Base-by-base conservation (phyloP, 2,797 vertebrate genomes). In the Percopsis omiscomaycus region DNA sequence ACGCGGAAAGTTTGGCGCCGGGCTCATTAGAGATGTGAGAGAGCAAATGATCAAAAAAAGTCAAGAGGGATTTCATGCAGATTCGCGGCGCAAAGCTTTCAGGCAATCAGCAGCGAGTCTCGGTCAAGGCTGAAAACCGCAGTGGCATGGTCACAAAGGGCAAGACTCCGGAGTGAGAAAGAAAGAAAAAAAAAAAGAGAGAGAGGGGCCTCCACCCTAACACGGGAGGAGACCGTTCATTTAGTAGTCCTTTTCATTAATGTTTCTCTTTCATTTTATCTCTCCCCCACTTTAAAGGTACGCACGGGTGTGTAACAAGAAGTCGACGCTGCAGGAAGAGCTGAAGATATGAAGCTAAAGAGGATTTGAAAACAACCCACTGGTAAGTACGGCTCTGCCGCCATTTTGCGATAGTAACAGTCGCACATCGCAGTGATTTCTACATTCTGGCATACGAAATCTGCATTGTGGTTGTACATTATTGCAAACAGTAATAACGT, bases 321-420 rank as follows among this genome's bases (percentile, higher is more conserved):
- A 70, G 70, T 64, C 72, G 65, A 75, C 14, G 72, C 68, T 63
- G 61, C 79, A 75, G 80, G 76, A 88, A 73, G 77, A 83, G 80
- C 81, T 73, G 79, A 87, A 92, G 91, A 90, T 84, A 94, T 93
- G 93, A 91, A 88, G 86, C 83, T 89, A 86, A 92, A 89, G 83
- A 82, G 79, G 62, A 83, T 90, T 89, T 93, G 86, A 92, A 91
- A 89, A 88, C 84, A 87, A 75, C 81, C 71, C 75, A 88, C 74
- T 29, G 89, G 92, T 93, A 82, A 90, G 91, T 83, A 37, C 5
- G 37, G 37, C 37, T 37, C 37, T 37, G 4, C 59, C 15, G 1
- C 56, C 69, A 78, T 86, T 73, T 84, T 73, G 64, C 48, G 37
- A 60, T n/a, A 42, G 22, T 67, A 3, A 74, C 71, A 77, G 14